phyloP scores from a whole-genome alignment of 2,888 invertebrate species.

The Osmoderma eremita region DNA sequence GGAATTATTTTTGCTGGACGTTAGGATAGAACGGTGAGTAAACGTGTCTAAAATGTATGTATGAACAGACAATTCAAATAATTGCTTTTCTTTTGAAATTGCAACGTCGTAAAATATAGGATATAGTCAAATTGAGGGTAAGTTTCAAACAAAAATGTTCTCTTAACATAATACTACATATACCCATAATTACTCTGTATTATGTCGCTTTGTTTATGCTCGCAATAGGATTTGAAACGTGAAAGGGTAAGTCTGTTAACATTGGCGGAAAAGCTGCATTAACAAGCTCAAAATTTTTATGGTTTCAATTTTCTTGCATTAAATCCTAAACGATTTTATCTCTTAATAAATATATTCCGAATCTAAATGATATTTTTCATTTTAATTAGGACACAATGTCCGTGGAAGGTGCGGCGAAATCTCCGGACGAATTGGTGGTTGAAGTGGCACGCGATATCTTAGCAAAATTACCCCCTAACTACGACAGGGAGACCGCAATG shows the following conservation, averaged over 20 bases:
- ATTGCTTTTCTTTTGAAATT: slow-evolving; percentile 46
- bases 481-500: slow-evolving; percentile 73
- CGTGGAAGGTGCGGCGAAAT: slow-evolving; percentile 70
- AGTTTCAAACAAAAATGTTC: slow-evolving; percentile 32
- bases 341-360: not conserved
- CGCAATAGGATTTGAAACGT: slow-evolving; percentile 43
- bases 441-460: slow-evolving; percentile 84
- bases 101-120: slow-evolving; percentile 62
- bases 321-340: not conserved
- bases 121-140: slow-evolving; percentile 63
- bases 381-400: slow-evolving; percentile 71
- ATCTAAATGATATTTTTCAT: not conserved
- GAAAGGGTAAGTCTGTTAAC: slow-evolving; percentile 41
- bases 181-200: slow-evolving; percentile 5
- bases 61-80: not conserved
- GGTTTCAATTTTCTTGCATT: no score
- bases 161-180: no score
- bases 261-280: not conserved
- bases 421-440: slow-evolving; percentile 83
- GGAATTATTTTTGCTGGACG: slow-evolving; percentile 40
- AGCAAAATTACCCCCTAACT: slow-evolving; percentile 77
- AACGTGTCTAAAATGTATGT: not conserved
- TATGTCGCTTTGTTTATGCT: slow-evolving; percentile 17
- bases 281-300: no score
- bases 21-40: slow-evolving; percentile 66